These are phyloP conservation scores for Melanotaenia parkinsoni DNA, from an alignment of 2,797 vertebrate genomes.

Conservation along the genomic window DNA sequence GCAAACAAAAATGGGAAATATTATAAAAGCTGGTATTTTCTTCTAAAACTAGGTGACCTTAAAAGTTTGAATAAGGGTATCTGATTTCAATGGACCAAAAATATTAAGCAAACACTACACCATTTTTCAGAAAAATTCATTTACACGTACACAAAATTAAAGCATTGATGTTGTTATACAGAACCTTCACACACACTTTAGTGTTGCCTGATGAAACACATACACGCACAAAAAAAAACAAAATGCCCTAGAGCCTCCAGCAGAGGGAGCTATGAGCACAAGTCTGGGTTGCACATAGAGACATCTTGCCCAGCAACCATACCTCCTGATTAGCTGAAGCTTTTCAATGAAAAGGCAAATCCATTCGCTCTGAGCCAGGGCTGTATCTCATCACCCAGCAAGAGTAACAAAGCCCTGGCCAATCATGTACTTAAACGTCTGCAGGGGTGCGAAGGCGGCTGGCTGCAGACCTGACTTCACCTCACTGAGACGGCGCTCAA, in stretches of 20 bases:
- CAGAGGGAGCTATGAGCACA: conserved; percentile 56
- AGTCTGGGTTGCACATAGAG: conserved; percentile 1
- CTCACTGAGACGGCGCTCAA: conserved; percentile 1
- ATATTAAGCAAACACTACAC: conserved; percentile 14
- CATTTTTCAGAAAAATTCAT: conserved; percentile 27
- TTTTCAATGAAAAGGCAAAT: conserved; percentile 43
- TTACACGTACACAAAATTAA: conserved; percentile 25
- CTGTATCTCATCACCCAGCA: conserved; percentile 28
- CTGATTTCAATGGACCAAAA: conserved; percentile 17
- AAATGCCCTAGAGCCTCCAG: conserved; percentile 40
- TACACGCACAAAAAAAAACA: background rate
- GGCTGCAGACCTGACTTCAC: conserved; percentile 38
- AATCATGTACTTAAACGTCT: conserved; percentile 30
- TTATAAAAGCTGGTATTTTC: too few relatives aligned
- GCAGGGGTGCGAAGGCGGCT: background rate
- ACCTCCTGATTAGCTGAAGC: conserved; percentile 52
- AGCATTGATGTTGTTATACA: conserved; percentile 26
- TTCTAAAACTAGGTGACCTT: background rate
- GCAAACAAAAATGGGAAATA: background rate
- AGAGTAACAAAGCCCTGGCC: conserved; percentile 34
- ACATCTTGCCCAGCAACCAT: conserved; percentile 72
- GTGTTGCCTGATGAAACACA: conserved; percentile 34
- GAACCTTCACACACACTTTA: conserved; percentile 20
- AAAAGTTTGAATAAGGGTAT: background rate
- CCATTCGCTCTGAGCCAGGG: conserved; percentile 45